Base-by-base conservation (phyloP, 1,140 invertebrate genomes). In the Drosophila lini region DNA sequence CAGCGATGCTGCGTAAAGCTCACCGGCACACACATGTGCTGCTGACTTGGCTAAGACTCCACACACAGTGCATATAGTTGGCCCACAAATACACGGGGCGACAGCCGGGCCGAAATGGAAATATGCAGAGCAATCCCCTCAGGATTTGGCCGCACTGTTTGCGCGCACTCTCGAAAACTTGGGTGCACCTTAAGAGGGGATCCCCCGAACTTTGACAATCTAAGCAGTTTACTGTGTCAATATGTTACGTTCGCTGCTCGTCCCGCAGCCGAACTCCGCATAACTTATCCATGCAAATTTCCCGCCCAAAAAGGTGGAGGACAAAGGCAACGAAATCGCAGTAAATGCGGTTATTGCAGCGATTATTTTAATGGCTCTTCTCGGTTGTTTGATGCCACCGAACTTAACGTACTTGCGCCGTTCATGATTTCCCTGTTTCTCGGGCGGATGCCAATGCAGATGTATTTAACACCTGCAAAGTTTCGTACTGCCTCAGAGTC, bases 261-360 rank as follows among this genome's bases (percentile, higher is more conserved):
- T 81, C 73, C 55, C 73, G 76, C 58, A 42, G 56, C 68, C 73
- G 48, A 73, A 74, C 76, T 78, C 42, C 57, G 65, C 85, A 88
- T 88, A 88, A 89, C 84, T 89, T 89, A 89, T 89, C 74, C 74
- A 89, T 89, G 84, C 84, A 89, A 89, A 89, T 89, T 84, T 84
- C 42, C 59, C 32, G 15, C 25, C 71, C 63, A 62, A 64, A 88
- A 80, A 78, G 76, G 83, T 83, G 78, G 70, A 73, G 81, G 65
- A 79, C 83, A 80, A 82, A 77, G 63, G 75, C 67, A 69, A 47
- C 65, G 79, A 65, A 86, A 79, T 86, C 74, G 61, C 74, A 77
- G 67, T 77, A 86, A 86, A 86, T 86, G 83, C 83, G 84, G 83
- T 86, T 86, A 86, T 86, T 80, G 83, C 83, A 88, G 80, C 81